Base-by-base conservation (phyloP, 2,113 vertebrate genomes). In the Garra rufa region DNA sequence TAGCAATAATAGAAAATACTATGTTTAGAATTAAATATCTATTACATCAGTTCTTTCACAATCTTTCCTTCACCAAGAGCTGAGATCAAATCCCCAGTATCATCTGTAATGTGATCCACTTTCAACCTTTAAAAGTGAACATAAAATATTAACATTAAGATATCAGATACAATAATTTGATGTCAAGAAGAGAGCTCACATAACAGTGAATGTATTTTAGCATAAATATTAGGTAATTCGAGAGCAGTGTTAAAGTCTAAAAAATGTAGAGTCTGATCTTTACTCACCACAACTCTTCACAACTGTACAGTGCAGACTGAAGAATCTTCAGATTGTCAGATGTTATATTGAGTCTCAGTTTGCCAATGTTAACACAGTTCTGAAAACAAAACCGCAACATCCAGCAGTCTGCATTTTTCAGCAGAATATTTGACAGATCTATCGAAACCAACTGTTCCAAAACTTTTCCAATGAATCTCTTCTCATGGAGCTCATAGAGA, bases 401-500 rank as follows among this genome's bases (percentile, higher is more conserved):
- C 46, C 44, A 44, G 13, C 63, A 80, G 50, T 85, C 83, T 28
- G 46, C 44, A 1, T 0, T 85, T 6, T 24, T 73, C 76, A 85
- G 65, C 7, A 15, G 14, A 2, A 19, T 11, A 30, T n/a, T 21
- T 1, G 30, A 50, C 43, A 85, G 63, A 26, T 79, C 13, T 17
- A 85, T 59, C 1, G 3, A 9, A n/a, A 15, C 19, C 48, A 65
- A 80, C 6, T 0, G 3, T 26, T 73, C 34, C 65, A 80, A 48
- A 7, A 59, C 70, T 10, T 61, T 41, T 28, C 8, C 28, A 26
- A 48, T 4, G 1, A 85, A 81, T 28, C 43, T 59, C 14, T 52
- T n/a, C 2, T 85, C 76, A 28, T 85, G 83, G 1, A 85, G 30
- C 48, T 85, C 83, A 46, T 73, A 59, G 15, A 85, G 76, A 70